These are phyloP conservation scores for Enteromius thamalakanensis DNA, from an alignment of 2,797 vertebrate genomes.

Conservation along the genomic window DNA sequence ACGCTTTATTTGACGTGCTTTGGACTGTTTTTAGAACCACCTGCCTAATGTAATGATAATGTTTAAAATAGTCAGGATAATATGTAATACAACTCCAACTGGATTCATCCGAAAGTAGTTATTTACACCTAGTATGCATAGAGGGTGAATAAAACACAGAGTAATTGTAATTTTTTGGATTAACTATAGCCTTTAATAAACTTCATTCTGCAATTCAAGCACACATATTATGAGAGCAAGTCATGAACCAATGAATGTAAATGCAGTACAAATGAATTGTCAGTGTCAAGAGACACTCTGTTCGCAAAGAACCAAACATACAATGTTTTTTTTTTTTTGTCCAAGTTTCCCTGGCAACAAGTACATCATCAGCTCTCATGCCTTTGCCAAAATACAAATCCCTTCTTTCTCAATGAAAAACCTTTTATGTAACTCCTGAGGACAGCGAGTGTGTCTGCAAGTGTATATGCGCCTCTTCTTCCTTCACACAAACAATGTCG, in stretches of 20 bases:
- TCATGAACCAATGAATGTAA: not conserved
- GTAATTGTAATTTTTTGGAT: not conserved
- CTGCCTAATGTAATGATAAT: too few species aligned
- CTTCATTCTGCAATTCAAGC: not conserved
- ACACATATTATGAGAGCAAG: not conserved
- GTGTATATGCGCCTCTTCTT: not conserved
- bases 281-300: not conserved
- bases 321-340: not conserved
- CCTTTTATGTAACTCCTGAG: slow-evolving; percentile 3
- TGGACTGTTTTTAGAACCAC: too few species aligned
- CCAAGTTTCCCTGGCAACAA: slow-evolving; percentile 23
- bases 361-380: not conserved
- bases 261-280: not conserved
- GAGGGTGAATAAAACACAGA: too few species aligned
- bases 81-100: too few species aligned
- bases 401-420: slow-evolving; percentile 11
- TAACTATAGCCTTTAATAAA: not conserved
- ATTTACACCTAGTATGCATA: too few species aligned
- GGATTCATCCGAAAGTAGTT: too few species aligned
- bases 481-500: not conserved
- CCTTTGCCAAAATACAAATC: slow-evolving; percentile 14
- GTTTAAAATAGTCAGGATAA: too few species aligned
- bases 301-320: slow-evolving; percentile 3
- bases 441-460: not conserved
- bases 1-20: too few species aligned